Base-by-base conservation (phyloP, 2,888 invertebrate species). In the Mellilla xanthometata region DNA sequence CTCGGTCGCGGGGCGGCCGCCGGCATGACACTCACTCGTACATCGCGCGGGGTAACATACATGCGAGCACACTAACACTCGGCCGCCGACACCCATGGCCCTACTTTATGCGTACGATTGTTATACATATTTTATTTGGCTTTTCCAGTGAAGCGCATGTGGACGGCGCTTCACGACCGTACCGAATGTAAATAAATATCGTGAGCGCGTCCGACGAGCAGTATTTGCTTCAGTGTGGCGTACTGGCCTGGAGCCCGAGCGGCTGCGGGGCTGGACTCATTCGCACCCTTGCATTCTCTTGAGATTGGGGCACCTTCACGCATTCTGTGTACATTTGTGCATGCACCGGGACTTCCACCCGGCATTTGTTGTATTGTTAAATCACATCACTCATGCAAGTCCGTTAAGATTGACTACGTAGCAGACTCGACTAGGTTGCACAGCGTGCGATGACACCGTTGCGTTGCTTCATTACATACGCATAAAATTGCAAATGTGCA, bases 241-340 rank as follows among this genome's bases (percentile, higher is more conserved):
- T 86, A 76, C 72, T 81, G 83, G 83, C 80, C 77, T 72, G 72
- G 62, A 8, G 76, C 66, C 67, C 64, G 64, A 70, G 65, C 76
- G 65, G 56, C 66, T 67, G 71, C 73, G 80, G 76, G 73, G 74
- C 70, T 63, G 78, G 65, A 34, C 31, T 82, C 82, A 86, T 88
- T 88, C 88, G 86, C 89, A 88, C 89, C 88, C 87, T 88, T 88
- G 88, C 86, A 81, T 88, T 87, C 88, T 87, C 81, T 78, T 80
- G 83, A 85, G 78, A 77, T 73, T 73, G 84, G 85, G 82, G 3
- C 88, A 72, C 64, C 52, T 62, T 74, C 81, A 82, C 78, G 64
- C 6, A 3, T 61, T 63, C 53, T 61, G 58, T 59, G 56, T 52
- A 56, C 57, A 54, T 71, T 64, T 65, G 56, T 76, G 79, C 81